phyloP scores from a whole-genome alignment of 2,888 invertebrate species.

The Apamea anceps region DNA sequence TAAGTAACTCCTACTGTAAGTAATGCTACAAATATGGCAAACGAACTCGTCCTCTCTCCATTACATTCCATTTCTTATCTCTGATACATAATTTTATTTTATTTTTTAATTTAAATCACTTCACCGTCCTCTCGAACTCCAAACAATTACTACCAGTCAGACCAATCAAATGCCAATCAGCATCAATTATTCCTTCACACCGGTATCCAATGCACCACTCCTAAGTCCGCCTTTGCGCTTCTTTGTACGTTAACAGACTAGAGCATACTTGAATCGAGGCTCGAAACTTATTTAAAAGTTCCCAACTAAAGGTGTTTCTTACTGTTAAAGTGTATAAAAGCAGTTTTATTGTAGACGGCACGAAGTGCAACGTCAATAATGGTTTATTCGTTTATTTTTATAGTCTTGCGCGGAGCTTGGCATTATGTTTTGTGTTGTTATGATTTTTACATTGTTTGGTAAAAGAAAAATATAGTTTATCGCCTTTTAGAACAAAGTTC shows the following conservation, averaged over 20 bases:
- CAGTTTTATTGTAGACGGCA: constrained; percentile 34
- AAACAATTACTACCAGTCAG: not conserved
- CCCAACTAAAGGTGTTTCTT: constrained; percentile 50
- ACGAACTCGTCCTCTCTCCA: not conserved
- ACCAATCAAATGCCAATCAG: constrained; percentile 16
- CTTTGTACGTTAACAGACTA: constrained; percentile 33
- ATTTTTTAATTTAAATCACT: not conserved
- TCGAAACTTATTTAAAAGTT: constrained; percentile 57
- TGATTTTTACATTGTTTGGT: constrained; percentile 20
- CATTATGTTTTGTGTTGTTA: constrained; percentile 15
- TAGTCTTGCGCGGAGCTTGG: not conserved
- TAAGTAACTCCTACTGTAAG: too few species aligned
- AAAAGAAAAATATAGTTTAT: not conserved
- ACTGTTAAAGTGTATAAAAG: constrained; percentile 47
- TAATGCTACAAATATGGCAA: too few species aligned
- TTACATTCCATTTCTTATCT: not conserved
- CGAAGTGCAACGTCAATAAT: constrained; percentile 46
- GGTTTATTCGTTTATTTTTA: constrained; percentile 41
- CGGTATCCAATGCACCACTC: constrained; percentile 1
- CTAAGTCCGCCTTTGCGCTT: constrained; percentile 23
- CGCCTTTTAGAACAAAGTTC: too few species aligned
- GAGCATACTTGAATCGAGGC: constrained; percentile 49
- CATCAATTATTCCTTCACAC: constrained; percentile 3
- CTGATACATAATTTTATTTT: not conserved
- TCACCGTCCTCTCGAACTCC: not conserved